These are phyloP conservation scores for Eucera pruinosa DNA, from an alignment of 2,888 invertebrate genomes.

Conservation along the genomic window DNA sequence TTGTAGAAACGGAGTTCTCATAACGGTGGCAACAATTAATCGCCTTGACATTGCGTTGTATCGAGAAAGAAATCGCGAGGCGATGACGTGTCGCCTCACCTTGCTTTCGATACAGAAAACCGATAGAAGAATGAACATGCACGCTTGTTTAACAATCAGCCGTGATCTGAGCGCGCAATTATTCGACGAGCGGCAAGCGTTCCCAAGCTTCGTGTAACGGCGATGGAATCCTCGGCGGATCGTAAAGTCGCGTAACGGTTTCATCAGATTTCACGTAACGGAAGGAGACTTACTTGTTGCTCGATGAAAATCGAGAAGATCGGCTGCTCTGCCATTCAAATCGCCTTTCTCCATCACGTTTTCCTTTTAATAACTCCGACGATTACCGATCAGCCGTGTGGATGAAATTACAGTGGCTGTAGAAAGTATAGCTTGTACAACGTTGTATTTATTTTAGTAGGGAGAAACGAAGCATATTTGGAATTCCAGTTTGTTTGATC, in stretches of 20 bases:
- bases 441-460: too few species aligned
- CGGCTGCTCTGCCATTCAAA: neutral
- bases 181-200: conserved; percentile 1
- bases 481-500: too few species aligned
- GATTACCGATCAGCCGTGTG: too few species aligned
- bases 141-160: conserved; percentile 11
- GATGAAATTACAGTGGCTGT: too few species aligned
- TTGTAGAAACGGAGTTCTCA: neutral
- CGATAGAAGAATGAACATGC: conserved; percentile 37
- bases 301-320: conserved; percentile 8
- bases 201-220: conserved; percentile 31
- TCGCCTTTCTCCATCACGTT: too few species aligned
- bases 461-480: too few species aligned
- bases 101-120: conserved; percentile 58
- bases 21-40: conserved; percentile 31
- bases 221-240: conserved; percentile 22
- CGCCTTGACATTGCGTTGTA: conserved; percentile 64
- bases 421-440: too few species aligned
- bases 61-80: conserved; percentile 49
- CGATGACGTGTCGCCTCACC: conserved; percentile 58
- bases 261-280: conserved; percentile 72
- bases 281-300: too few species aligned
- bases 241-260: conserved; percentile 57
- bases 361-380: too few species aligned
- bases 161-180: conserved; percentile 29